Evolutionary conservation across 2,888 invertebrate species (phyloP), one percentile per base, ranked within the genome.

Genomic region (Sisyra terminalis): DNA sequence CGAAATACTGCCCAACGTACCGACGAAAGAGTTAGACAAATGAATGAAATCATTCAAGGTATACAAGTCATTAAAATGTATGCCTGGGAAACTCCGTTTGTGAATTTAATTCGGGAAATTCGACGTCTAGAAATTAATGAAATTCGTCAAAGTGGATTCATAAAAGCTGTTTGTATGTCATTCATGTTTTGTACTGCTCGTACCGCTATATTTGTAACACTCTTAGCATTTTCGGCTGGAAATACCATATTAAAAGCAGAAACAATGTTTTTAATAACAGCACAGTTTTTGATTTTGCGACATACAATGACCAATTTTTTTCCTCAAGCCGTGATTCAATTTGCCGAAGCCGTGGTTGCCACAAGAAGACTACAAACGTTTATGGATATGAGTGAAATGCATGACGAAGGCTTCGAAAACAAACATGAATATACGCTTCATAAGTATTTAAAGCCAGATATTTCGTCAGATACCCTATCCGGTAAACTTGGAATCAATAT

Each of bases 51-150:
- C 45, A 80, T 93, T 39, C 75, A 73, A 39, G 88, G 87, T 1
- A 89, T 93, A 56, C 78, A 86, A 60, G 83, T 90, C 1, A 87
- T 93, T 47, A 93, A 93, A 67, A 92, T 92, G 90, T 92, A 90
- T 58, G 81, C 88, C 2, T 93, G 92, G 83, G 93, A 93, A 61
- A 73, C 73, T 50, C 83, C 88, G 1, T 92, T 92, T 58, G 75
- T 78, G 40, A 60, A 70, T 14, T 64, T 86, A 1, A 75, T 87
- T 9, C 70, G 66, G 39, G 55, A 64, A 5, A 70, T 75, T 2
- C 61, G 85, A 50, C 64, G 53, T 43, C 57, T 55, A 39, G 72
- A 82, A 60, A 63, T 81, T 50, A 57, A 53, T 2, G 64, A 72
- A 15, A 62, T 81, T 24, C 65, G 60, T 50, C 65, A 67, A 44